Conservation (phyloP, 2,113 vertebrate genomes). For the Mormoops blainvillei region DNA sequence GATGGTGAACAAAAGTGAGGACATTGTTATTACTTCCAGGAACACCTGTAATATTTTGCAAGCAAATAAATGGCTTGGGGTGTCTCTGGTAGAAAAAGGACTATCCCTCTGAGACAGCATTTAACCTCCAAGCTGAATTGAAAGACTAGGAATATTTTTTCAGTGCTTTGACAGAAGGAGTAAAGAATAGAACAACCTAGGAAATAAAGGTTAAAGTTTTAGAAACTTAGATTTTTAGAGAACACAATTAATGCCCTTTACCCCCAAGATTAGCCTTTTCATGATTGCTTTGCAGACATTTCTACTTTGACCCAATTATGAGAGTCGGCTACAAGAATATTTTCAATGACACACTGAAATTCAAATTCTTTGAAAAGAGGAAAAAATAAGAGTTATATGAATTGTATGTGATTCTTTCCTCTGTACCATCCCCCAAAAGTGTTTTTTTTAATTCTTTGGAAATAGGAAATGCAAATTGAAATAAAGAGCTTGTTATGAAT, state of each 20-base stretch:
- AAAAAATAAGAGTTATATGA: not conserved
- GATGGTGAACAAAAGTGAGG: not conserved
- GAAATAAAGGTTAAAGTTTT: not conserved
- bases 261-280: not conserved
- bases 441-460: not conserved
- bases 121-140: not conserved
- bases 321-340: not conserved
- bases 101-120: not conserved
- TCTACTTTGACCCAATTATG: not conserved
- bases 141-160: not conserved
- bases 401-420: not conserved
- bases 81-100: not conserved
- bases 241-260: rapidly evolving
- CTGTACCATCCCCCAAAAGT: not conserved
- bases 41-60: not conserved
- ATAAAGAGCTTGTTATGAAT: not conserved
- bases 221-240: not conserved
- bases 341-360: not conserved
- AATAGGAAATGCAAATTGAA: not conserved
- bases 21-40: not conserved
- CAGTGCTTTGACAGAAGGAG: not conserved
- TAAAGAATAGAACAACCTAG: not conserved
- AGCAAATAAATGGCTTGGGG: not conserved
- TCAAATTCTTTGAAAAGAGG: not conserved
- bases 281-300: not conserved